Base-by-base conservation (phyloP, 1,140 invertebrate genomes). In the Dysdera silvatica region DNA sequence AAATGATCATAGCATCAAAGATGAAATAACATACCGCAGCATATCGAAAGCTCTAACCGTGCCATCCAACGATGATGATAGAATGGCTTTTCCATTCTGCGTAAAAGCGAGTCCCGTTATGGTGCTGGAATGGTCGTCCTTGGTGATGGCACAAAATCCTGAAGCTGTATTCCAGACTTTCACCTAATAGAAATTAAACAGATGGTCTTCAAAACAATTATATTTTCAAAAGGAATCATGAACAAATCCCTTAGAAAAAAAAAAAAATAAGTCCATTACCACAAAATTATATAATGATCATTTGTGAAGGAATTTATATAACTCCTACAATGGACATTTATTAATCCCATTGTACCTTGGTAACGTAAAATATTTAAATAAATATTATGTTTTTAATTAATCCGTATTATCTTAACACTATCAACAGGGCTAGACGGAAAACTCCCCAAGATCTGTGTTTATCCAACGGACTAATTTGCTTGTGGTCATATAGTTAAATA, bases 121-220 rank as follows among this genome's bases (percentile, higher is more conserved):
- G 1, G 85, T 80, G 4, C 86, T 86, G 0, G 83, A 84, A 74
- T 98, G 95, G 68, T 98, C 68, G 56, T 76, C 82, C 73, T 98
- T 98, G 1, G 95, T 98, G 0, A 96, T 87, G 73, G 93, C 90
- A 77, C 94, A 97, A 76, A 97, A 97, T 0, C 92, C 91, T 64
- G 82, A 87, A 33, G 80, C 78, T 0, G 87, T 86, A 71, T 95
- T 95, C 96, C 95, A 98, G 10, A 98, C 75, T 78, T 98, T 98
- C 0, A 98, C 79, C 82, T 84, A 69, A 24, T 72, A 70, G 41
- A 43, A 26, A 51, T n/a, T 40, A 41, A 60, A 49, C 20, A 18
- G 35, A 47, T 33, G 41, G 40, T 26, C 10, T n/a, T 45, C 2
- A 4, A 45, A 45, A 7, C 5, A 45, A 20, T 45, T 7, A 45